These are phyloP conservation scores for Dicaeum eximium DNA, from an alignment of 2,113 vertebrate species.

Conservation along the genomic window DNA sequence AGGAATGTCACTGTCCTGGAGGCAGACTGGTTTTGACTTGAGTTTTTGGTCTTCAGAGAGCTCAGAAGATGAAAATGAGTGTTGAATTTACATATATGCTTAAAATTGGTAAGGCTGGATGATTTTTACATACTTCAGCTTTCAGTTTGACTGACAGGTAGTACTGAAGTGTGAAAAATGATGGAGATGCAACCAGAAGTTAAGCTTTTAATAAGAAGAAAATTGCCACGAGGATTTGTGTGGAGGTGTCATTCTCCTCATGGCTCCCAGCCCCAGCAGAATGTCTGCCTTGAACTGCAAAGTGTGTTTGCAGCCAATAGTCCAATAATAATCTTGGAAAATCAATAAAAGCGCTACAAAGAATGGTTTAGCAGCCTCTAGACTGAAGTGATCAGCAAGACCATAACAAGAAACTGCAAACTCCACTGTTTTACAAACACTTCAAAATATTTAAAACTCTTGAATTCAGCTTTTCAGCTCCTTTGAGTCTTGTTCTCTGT, in stretches of 20 bases:
- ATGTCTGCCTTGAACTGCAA: background rate
- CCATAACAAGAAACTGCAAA: background rate
- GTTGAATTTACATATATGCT: background rate
- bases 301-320: background rate
- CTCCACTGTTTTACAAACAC: background rate
- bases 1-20: background rate
- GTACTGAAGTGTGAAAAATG: background rate
- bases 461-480: background rate
- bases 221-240: background rate
- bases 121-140: background rate
- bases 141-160: background rate
- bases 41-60: background rate
- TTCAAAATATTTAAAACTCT: background rate
- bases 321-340: background rate
- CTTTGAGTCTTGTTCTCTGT: background rate
- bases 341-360: background rate
- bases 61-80: background rate
- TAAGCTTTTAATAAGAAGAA: slow-evolving; percentile 28
- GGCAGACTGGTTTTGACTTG: background rate
- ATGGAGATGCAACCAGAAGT: slow-evolving; percentile 31
- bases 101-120: background rate
- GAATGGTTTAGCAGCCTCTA: background rate
- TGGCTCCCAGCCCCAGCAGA: background rate
- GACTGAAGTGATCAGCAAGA: background rate
- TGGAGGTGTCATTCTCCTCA: slow-evolving; percentile 3